Evolutionary conservation across 2,888 invertebrate species (phyloP).

Genomic region (Quadroppia sp.): DNA sequence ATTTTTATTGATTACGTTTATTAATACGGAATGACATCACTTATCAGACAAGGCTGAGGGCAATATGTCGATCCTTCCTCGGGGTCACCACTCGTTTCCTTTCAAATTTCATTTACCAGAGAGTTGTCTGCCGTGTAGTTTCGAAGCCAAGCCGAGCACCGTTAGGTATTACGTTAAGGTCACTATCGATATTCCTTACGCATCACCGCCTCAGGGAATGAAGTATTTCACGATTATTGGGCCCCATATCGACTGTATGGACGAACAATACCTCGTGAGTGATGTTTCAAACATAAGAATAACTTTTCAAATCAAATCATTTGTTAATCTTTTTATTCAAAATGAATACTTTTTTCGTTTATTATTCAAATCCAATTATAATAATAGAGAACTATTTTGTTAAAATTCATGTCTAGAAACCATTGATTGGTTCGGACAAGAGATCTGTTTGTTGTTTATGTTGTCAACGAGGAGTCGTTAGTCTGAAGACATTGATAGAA

Average conservation of each 20-base stretch:
- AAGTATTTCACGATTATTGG: slow-evolving; percentile 74
- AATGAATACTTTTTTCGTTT: too few species aligned
- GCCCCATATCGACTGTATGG: slow-evolving; percentile 74
- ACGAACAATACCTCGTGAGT: slow-evolving; percentile 68
- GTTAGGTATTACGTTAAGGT: slow-evolving; percentile 70
- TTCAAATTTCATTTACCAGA: slow-evolving; percentile 69
- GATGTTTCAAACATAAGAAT: too few species aligned
- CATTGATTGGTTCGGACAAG: slow-evolving; percentile 62
- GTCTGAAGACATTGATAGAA: slow-evolving; percentile 64
- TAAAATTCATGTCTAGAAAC: slow-evolving; percentile 58
- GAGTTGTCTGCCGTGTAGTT: slow-evolving; percentile 68
- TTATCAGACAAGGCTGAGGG: slow-evolving; percentile 61
- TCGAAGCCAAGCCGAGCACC: slow-evolving; percentile 69
- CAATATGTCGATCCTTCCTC: slow-evolving; percentile 64
- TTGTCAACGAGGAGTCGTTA: slow-evolving; percentile 66
- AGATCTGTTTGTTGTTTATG: slow-evolving; percentile 67
- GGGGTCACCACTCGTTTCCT: slow-evolving; percentile 67
- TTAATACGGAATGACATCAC: too few species aligned
- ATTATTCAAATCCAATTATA: too few species aligned
- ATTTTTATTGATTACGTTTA: not conserved
- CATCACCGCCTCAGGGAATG: slow-evolving; percentile 71
- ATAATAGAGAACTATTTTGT: too few species aligned
- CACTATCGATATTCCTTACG: slow-evolving; percentile 70
- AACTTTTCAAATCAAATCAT: not conserved
- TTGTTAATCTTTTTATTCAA: not conserved